These are phyloP conservation scores for Siniperca undulata DNA, from an alignment of 2,797 vertebrate species.

Conservation along the genomic window DNA sequence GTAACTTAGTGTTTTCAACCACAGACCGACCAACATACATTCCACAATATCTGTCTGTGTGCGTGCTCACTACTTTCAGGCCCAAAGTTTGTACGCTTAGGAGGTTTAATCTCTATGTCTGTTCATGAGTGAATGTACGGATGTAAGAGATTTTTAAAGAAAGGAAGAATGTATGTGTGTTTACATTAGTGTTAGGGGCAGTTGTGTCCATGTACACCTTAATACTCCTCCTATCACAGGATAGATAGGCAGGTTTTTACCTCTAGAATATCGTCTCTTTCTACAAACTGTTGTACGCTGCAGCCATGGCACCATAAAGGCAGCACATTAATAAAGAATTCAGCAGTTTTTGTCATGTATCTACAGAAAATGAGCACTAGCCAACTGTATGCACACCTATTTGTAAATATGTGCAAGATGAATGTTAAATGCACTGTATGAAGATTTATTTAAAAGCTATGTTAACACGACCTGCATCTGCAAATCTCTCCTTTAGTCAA, in stretches of 20 bases:
- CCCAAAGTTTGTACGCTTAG: constrained; percentile 67
- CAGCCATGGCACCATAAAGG: constrained; percentile 52
- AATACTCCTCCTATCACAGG: constrained; percentile 67
- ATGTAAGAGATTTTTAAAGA: constrained; percentile 68
- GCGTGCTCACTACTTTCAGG: constrained; percentile 61
- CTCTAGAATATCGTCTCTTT: constrained; percentile 68
- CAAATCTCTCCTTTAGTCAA: constrained; percentile 44
- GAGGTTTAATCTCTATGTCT: constrained; percentile 58
- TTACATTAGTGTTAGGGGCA: constrained; percentile 68
- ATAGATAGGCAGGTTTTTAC: constrained; percentile 70
- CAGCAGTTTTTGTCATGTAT: constrained; percentile 62
- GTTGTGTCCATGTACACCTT: constrained; percentile 62
- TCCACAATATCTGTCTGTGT: constrained; percentile 68
- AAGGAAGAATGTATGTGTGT: constrained; percentile 64
- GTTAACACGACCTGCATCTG: constrained; percentile 56
- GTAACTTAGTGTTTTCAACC: constrained; percentile 78
- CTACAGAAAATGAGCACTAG: constrained; percentile 73
- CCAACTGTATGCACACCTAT: constrained; percentile 80
- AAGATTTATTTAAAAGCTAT: constrained; percentile 72
- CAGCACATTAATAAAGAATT: constrained; percentile 61
- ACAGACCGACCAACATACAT: constrained; percentile 74
- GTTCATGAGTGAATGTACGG: constrained; percentile 60
- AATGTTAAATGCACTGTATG: constrained; percentile 79
- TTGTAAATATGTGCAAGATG: constrained; percentile 83
- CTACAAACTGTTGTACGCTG: constrained; percentile 63